Evolutionary conservation across 1,140 invertebrate genomes (phyloP), one percentile per base, ranked within the genome.

Genomic region (Venustaconcha ellipsiformis): DNA sequence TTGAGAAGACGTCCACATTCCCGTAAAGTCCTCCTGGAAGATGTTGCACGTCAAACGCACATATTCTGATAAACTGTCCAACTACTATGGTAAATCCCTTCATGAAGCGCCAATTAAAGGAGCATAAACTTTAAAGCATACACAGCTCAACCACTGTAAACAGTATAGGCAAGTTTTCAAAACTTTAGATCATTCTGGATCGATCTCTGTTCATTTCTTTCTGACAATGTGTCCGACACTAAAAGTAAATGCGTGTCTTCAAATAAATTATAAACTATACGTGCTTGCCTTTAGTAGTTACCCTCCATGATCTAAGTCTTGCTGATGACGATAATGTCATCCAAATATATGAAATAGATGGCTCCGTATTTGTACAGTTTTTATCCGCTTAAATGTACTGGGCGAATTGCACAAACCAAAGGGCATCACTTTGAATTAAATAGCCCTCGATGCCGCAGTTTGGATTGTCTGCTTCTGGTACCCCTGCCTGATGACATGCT

Each of bases 101-200:
- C 23, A 88, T 74, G 74, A 84, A 88, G 57, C 78, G 59, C 17
- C 85, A 18, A 73, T 84, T 86, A 70, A 78, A 88, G 13, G 69
- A 65, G 6, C 71, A 70, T 17, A 77, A 58, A 68, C 87, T 83
- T 20, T 87, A 60, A 70, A 89, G 89, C 14, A 63, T 37, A 72
- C 75, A 63, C 3, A 90, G 26, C 15, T 84, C 76, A 56, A 78
- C 83, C 0, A 84, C 17, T 56, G 71, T 83, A 14, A 2, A 82
- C 20, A 88, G 88, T 37, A 18, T 75, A 17, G 83, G 86, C 69
- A 76, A 86, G 15, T 84, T 65, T 56, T 67, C 67, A n/a, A 90
- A 75, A 17, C 79, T 75, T 69, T 74, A 26, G 12, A 87, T 56
- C 74, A 90, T 90, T 1, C 74, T 26, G 72, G 76, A 73, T 87